Evolutionary conservation across 1,140 invertebrate species (phyloP).

Genomic region (Medauroidea extradentata): DNA sequence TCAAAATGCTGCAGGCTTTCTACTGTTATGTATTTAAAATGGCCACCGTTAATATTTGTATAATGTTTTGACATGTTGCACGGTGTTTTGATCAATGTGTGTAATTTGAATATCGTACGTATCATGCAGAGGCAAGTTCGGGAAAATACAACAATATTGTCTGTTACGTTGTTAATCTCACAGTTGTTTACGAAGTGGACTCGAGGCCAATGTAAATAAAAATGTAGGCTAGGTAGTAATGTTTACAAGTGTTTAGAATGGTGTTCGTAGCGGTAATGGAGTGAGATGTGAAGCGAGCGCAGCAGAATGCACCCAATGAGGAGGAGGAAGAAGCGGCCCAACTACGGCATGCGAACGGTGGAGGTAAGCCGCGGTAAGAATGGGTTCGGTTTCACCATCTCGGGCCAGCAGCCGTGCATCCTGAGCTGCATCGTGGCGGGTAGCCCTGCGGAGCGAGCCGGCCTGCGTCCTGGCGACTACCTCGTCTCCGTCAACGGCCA

Average conservation of each 20-base stretch:
- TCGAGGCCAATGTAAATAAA: too few relatives aligned
- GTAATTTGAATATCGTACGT: too few relatives aligned
- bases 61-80: too few relatives aligned
- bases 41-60: too few relatives aligned
- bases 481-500: conserved; percentile 86
- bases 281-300: not conserved
- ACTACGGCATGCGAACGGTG: conserved; percentile 76
- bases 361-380: conserved; percentile 78
- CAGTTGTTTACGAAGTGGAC: too few relatives aligned
- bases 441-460: conserved; percentile 79
- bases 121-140: too few relatives aligned
- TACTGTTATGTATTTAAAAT: too few relatives aligned
- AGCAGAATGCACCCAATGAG: conserved; percentile 61
- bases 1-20: too few relatives aligned
- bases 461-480: conserved; percentile 85
- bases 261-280: not conserved
- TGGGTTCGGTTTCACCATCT: conserved; percentile 90
- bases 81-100: too few relatives aligned
- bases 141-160: too few relatives aligned
- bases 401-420: conserved; percentile 88
- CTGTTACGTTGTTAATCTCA: too few relatives aligned
- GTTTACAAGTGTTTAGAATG: not conserved
- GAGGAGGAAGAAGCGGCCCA: conserved; percentile 72
- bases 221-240: too few relatives aligned
- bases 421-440: conserved; percentile 80